These are phyloP conservation scores for Synanthedon andrenaeformis DNA, from an alignment of 2,888 invertebrate genomes.

Conservation along the genomic window DNA sequence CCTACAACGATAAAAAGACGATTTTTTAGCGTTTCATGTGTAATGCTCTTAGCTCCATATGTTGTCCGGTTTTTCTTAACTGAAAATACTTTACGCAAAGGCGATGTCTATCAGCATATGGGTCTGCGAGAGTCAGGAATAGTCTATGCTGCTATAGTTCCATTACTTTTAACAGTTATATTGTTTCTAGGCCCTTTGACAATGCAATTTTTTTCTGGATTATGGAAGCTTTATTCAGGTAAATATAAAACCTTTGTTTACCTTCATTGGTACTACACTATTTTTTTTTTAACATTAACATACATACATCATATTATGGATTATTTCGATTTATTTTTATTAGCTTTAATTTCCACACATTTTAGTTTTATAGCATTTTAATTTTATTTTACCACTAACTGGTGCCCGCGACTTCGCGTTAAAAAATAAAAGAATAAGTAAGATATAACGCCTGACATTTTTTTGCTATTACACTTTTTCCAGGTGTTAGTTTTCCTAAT, in stretches of 20 bases:
- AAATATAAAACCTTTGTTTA: slow-evolving; percentile 9
- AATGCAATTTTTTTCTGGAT: slow-evolving; percentile 77
- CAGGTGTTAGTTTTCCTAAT: too few species aligned
- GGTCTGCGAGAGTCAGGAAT: slow-evolving; percentile 83
- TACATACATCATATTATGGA: too few species aligned
- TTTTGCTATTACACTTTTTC: too few species aligned
- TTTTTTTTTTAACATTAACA: too few species aligned
- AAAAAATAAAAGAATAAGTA: too few species aligned
- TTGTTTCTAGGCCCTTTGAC: slow-evolving; percentile 87
- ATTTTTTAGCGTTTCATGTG: slow-evolving; percentile 86
- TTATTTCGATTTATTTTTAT: too few species aligned
- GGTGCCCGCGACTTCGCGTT: too few species aligned
- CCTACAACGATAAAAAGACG: slow-evolving; percentile 88
- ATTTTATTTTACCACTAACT: too few species aligned
- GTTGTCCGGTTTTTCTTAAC: slow-evolving; percentile 81
- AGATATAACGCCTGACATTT: too few species aligned
- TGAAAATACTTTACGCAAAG: slow-evolving; percentile 71
- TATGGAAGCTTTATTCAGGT: slow-evolving; percentile 78
- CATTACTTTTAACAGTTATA: slow-evolving; percentile 82
- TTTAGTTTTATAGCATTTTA: too few species aligned
- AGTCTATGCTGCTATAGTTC: slow-evolving; percentile 77
- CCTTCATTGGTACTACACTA: too few species aligned
- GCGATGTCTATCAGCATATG: slow-evolving; percentile 75
- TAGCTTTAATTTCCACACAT: too few species aligned
- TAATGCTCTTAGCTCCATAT: slow-evolving; percentile 83